Base-by-base conservation (phyloP, 2,113 vertebrate genomes). In the Micromys minutus region DNA sequence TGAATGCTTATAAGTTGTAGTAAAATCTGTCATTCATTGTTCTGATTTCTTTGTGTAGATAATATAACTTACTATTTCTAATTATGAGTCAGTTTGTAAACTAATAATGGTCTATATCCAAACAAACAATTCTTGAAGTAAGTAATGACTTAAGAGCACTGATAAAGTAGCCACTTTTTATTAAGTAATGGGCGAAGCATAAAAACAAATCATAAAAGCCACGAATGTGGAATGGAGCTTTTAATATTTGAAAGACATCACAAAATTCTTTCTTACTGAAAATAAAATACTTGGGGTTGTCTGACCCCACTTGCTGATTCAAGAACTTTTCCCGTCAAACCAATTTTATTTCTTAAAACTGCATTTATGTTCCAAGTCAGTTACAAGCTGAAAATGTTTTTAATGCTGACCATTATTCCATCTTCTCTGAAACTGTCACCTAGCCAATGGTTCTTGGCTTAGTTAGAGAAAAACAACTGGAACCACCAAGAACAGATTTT, bases 371-470 rank as follows among this genome's bases (percentile, higher is more conserved):
- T 96, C 88, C 94, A 97, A 96, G 93, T 95, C 57, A 97, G 93
- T 96, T 94, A 94, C 71, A 52, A 91, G 63, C 94, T 94, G 47
- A 96, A 97, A 97, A 96, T 90, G 71, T 65, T 92, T 96, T 93
- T 96, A 95, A 94, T 85, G 22, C 24, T 93, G 77, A 79, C 94
- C 71, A 36, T 95, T 59, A 90, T 71, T 94, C 69, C 55, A 74
- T 90, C 71, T 87, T 83, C 29, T 87, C 87, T 90, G 22, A 95
- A 74, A 88, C 29, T 90, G 36, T 89, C n/a, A 81, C 95, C 47
- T 67, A 72, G 93, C 95, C 95, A 95, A 96, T 31, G 71, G 9
- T 75, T 74, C 3, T 84, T 96, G 94, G 94, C 88, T 91, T 94
- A 80, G 42, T 79, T 87, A 89, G 10, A 26, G 6, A 61, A 63